Conservation (phyloP, 2,797 vertebrate genomes). For the Limnodromus scolopaceus region DNA sequence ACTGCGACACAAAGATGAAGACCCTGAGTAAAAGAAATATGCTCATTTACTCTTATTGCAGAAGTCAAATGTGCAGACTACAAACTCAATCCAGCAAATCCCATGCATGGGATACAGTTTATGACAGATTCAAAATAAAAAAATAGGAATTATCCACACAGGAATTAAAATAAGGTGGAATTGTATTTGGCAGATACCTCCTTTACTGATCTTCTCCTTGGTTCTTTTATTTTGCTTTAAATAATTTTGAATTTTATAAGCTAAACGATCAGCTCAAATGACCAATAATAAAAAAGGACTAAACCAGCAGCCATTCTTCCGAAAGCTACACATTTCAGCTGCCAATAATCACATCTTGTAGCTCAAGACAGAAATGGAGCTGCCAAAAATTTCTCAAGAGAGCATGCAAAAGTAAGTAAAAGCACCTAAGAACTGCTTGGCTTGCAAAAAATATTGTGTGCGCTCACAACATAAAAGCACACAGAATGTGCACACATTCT, state of each 20-base stretch:
- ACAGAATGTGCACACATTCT: not conserved
- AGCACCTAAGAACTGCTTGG: not conserved
- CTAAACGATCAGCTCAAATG: not conserved
- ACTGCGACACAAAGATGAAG: not conserved
- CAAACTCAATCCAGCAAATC: not conserved
- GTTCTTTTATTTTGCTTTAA: not conserved
- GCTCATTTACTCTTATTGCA: not conserved
- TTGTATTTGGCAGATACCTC: not conserved
- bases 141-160: not conserved
- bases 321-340: not conserved
- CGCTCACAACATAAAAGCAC: not conserved
- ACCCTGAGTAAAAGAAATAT: not conserved
- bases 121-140: not conserved
- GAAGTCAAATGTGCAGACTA: not conserved
- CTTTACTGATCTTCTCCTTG: not conserved
- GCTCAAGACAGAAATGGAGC: not conserved
- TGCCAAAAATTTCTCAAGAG: not conserved
- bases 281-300: not conserved
- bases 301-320: not conserved
- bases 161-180: not conserved
- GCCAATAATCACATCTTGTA: not conserved
- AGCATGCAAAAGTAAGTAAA: not conserved
- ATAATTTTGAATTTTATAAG: not conserved
- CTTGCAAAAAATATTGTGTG: not conserved
- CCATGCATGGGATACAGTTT: rapidly evolving